Percentiles rank a stretch among this genome's conserved stretches.
These are phyloP conservation scores for Lepilemur ruficaudatus DNA, from an alignment of 2,797 vertebrate species.

Conservation along the genomic window DNA sequence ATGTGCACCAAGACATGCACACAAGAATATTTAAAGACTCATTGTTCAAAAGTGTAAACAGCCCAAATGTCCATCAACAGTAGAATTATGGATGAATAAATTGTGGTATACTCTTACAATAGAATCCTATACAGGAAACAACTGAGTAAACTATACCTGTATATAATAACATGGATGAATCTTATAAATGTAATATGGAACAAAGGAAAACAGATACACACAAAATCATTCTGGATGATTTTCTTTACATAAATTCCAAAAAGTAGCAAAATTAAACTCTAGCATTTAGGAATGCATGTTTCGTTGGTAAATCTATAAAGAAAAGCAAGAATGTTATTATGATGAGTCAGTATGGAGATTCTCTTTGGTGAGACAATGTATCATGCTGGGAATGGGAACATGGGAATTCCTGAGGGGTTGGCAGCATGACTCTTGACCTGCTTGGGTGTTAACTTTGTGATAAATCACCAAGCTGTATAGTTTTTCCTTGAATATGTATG, in stretches of 20 bases:
- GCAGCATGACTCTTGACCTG: background rate
- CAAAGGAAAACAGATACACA: background rate
- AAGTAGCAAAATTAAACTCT: background rate
- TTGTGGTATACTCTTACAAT: background rate
- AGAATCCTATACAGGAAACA: background rate
- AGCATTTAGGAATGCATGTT: background rate
- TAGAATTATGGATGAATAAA: background rate
- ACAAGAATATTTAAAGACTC: conserved; percentile 2
- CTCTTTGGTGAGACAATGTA: background rate
- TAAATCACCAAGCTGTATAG: background rate
- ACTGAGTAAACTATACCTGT: background rate
- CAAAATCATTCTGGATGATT: background rate
- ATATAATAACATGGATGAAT: background rate
- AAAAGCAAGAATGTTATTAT: background rate
- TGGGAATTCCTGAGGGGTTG: background rate
- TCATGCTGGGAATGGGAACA: background rate
- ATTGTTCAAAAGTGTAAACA: background rate
- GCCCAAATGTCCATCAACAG: background rate
- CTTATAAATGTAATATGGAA: background rate
- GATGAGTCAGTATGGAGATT: background rate
- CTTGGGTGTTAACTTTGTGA: background rate
- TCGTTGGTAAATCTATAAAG: background rate
- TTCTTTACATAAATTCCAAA: background rate
- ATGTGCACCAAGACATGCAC: background rate
- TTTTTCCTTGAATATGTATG: background rate